These are phyloP conservation scores for Poeciliopsis paucimaculata DNA, from an alignment of 2,797 vertebrate genomes.

Conservation along the genomic window DNA sequence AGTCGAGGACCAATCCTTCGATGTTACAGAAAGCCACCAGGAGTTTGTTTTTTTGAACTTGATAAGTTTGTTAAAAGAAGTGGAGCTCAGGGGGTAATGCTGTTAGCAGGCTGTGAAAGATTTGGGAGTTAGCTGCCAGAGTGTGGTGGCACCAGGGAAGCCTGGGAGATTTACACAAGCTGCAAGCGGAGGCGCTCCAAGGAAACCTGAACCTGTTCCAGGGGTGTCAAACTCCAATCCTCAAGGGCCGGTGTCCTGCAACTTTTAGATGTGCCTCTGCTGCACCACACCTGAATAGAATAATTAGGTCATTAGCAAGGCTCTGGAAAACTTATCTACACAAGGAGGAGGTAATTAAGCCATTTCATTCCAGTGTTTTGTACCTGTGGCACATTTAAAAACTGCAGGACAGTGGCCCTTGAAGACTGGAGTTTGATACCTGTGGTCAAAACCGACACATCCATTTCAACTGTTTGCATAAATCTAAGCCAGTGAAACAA, in stretches of 20 bases:
- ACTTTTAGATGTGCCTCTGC: too few relatives aligned
- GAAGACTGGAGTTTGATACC: too few relatives aligned
- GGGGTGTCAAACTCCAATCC: too few relatives aligned
- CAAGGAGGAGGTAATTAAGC: too few relatives aligned
- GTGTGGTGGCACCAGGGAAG: slow-evolving; percentile 44
- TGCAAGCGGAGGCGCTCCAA: slow-evolving; percentile 53
- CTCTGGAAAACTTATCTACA: too few relatives aligned
- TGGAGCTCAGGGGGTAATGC: slow-evolving; percentile 63
- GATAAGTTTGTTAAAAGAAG: slow-evolving; percentile 68
- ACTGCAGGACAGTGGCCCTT: too few relatives aligned
- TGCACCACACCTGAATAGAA: too few relatives aligned
- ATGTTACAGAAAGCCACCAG: slow-evolving; percentile 49
- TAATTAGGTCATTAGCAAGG: too few relatives aligned
- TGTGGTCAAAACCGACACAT: slow-evolving; percentile 29
- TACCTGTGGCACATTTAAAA: too few relatives aligned
- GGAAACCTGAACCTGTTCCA: slow-evolving; percentile 29
- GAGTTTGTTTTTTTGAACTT: slow-evolving; percentile 55
- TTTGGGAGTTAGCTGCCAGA: slow-evolving; percentile 53
- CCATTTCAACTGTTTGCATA: slow-evolving; percentile 43
- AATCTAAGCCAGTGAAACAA: slow-evolving; percentile 21
- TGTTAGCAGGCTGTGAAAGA: slow-evolving; percentile 55
- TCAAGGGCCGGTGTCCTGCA: too few relatives aligned
- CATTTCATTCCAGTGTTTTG: too few relatives aligned
- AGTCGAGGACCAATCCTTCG: slow-evolving; percentile 45
- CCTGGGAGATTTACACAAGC: slow-evolving; percentile 59